A percentile compares a stretch with the other conserved stretches of the same genome.
These are phyloP conservation scores for Mareca penelope DNA, from an alignment of 2,797 vertebrate genomes.

Conservation along the genomic window DNA sequence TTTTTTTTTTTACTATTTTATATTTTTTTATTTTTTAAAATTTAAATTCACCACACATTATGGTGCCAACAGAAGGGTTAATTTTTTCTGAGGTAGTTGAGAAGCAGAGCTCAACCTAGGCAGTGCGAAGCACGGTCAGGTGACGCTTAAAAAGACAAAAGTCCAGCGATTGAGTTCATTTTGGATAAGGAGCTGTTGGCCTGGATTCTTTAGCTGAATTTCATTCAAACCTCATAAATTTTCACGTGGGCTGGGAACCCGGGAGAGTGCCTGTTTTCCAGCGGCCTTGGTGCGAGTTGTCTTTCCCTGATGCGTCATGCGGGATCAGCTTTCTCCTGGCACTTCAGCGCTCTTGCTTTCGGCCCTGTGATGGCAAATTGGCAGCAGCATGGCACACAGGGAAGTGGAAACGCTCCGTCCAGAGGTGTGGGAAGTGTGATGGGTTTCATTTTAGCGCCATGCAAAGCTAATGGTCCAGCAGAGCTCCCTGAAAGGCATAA, in stretches of 20 bases:
- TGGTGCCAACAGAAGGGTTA: neutral
- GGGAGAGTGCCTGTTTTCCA: slow-evolving; percentile 16
- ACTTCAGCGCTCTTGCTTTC: neutral
- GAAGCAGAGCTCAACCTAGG: neutral
- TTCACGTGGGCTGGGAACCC: neutral
- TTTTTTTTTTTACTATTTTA: neutral
- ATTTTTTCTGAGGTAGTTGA: neutral
- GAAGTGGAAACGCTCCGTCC: neutral
- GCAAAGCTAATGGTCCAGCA: neutral
- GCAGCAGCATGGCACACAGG: neutral
- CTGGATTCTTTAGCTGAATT: slow-evolving; percentile 8
- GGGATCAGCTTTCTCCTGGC: neutral
- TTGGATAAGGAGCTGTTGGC: neutral
- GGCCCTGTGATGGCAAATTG: neutral
- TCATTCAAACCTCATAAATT: slow-evolving; percentile 24
- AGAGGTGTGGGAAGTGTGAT: neutral
- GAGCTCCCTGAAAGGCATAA: neutral
- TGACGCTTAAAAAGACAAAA: neutral
- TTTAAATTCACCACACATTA: neutral
- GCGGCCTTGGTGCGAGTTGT: neutral
- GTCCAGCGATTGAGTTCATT: neutral
- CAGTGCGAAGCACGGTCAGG: neutral
- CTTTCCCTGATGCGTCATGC: neutral
- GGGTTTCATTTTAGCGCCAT: neutral
- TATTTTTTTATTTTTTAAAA: neutral